A percentile compares a stretch with the other conserved stretches of the same genome.
Evolutionary conservation across 2,888 invertebrate genomes (phyloP).

Genomic region (Hyppa rectilinea): DNA sequence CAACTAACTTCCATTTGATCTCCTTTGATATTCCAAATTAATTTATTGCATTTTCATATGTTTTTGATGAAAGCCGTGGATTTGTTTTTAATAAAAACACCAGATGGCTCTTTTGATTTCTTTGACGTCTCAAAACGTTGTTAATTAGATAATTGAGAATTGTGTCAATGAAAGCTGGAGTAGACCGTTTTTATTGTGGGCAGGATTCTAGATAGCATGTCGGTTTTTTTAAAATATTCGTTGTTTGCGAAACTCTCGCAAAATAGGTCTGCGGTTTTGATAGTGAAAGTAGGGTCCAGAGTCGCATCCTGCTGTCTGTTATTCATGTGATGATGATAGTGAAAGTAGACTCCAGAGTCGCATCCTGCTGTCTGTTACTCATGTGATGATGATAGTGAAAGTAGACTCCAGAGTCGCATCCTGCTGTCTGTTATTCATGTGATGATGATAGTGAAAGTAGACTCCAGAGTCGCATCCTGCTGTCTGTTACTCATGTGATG

Average conservation of each 20-base stretch:
- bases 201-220: constrained; percentile 1
- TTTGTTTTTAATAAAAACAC: constrained; percentile 65
- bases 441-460: too few species aligned
- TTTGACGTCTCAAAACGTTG: constrained; percentile 42
- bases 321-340: too few species aligned
- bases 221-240: not conserved
- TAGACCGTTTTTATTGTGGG: constrained; percentile 7
- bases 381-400: too few species aligned
- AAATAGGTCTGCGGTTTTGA: not conserved
- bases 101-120: constrained; percentile 65
- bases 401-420: too few species aligned
- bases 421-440: too few species aligned
- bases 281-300: not conserved
- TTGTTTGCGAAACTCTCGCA: not conserved
- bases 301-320: not conserved
- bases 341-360: too few species aligned
- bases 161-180: constrained; percentile 45
- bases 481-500: too few species aligned
- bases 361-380: too few species aligned
- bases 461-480: too few species aligned
- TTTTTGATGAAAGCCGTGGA: constrained; percentile 66
- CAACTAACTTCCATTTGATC: constrained; percentile 64
- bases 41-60: constrained; percentile 71
- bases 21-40: constrained; percentile 72
- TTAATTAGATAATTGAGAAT: constrained; percentile 58